Percentiles rank a stretch among this genome's conserved stretches.
These are phyloP conservation scores for Microplitis demolitor DNA, from an alignment of 1,140 invertebrate genomes.

Conservation along the genomic window DNA sequence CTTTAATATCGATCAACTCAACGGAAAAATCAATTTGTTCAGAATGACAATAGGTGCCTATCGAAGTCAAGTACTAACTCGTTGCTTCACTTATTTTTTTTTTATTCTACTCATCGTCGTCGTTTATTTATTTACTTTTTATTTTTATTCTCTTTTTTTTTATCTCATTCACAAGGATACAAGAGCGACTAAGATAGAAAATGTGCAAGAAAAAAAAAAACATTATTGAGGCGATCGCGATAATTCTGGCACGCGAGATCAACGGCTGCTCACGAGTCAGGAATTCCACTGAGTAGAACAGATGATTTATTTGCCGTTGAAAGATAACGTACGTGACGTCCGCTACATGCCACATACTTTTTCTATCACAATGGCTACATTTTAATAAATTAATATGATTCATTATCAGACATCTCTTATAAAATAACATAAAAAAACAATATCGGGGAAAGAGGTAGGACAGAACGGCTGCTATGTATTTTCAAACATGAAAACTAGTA, in stretches of 20 bases:
- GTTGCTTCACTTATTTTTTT: not conserved
- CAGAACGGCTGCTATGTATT: too few relatives aligned
- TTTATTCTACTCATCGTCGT: not conserved
- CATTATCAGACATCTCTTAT: too few relatives aligned
- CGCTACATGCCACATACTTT: not conserved
- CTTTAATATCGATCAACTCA: not conserved
- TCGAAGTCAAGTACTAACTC: not conserved
- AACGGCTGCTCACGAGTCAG: conserved; percentile 20
- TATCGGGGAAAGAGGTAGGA: too few relatives aligned
- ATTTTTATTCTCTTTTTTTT: not conserved
- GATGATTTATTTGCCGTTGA: conserved; percentile 26
- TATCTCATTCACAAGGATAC: not conserved
- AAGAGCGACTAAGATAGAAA: conserved; percentile 1
- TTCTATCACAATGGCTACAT: not conserved
- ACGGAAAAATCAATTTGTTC: not conserved
- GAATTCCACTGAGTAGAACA: conserved; percentile 21
- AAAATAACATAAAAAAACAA: too few relatives aligned
- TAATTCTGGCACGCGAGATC: conserved; percentile 31
- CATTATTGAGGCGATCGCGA: conserved; percentile 26
- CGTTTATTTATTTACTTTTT: not conserved
- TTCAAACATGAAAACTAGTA: too few relatives aligned
- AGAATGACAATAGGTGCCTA: not conserved
- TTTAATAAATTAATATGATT: not conserved
- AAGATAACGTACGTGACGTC: conserved; percentile 1
- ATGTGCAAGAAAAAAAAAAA: not conserved